Evolutionary conservation across 2,797 vertebrate genomes (phyloP).

Genomic region (Chaenodraco wilsoni): DNA sequence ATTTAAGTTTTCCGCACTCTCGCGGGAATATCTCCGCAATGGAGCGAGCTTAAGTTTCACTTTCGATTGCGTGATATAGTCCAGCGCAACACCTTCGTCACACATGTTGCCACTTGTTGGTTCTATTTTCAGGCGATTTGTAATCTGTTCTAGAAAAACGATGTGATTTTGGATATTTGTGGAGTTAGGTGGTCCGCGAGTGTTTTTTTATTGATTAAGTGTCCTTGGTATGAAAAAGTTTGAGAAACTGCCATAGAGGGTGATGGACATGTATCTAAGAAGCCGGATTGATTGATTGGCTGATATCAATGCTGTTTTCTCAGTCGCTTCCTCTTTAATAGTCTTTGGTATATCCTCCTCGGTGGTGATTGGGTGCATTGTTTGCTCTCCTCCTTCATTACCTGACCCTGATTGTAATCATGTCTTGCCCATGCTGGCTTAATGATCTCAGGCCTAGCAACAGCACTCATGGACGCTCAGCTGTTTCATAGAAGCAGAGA

Average conservation of each 20-base stretch:
- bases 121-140: too few species aligned
- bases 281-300: slow-evolving; percentile 34
- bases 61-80: too few species aligned
- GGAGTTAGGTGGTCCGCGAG: too few species aligned
- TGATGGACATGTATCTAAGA: slow-evolving; percentile 20
- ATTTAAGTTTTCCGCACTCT: too few species aligned
- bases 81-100: too few species aligned
- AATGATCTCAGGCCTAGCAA: slow-evolving; percentile 72
- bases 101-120: too few species aligned
- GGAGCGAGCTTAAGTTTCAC: too few species aligned
- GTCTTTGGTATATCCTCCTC: slow-evolving; percentile 41
- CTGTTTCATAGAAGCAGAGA: slow-evolving; percentile 73
- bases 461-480: slow-evolving; percentile 70
- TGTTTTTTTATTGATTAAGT: too few species aligned
- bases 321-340: slow-evolving; percentile 52
- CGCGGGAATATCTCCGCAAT: too few species aligned
- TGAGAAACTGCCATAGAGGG: slow-evolving; percentile 5
- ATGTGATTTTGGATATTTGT: too few species aligned
- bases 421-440: slow-evolving; percentile 58
- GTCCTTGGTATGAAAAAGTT: too few species aligned
- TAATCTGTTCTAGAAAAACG: too few species aligned
- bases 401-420: slow-evolving; percentile 65
- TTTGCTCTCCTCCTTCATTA: slow-evolving; percentile 61
- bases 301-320: slow-evolving; percentile 50
- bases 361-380: slow-evolving; percentile 58